These are phyloP conservation scores for Dryococelus australis DNA, from an alignment of 2,888 invertebrate species.

Conservation along the genomic window DNA sequence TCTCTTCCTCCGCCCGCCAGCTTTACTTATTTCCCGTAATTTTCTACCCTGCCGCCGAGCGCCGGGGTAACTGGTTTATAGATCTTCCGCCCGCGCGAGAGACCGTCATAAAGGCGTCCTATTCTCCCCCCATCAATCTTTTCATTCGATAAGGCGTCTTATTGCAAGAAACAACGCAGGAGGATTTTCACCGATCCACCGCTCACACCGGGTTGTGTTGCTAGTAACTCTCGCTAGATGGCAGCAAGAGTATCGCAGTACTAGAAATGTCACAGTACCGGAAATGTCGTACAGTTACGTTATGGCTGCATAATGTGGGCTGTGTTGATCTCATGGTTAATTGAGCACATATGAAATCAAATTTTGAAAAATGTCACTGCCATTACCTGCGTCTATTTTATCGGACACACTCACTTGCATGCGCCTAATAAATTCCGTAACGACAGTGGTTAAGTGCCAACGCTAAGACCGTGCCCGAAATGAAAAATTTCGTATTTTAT, in stretches of 20 bases:
- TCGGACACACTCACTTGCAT: too few species aligned
- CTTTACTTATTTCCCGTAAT: constrained; percentile 16
- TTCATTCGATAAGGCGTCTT: too few species aligned
- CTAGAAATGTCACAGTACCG: not conserved
- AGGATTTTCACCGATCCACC: not conserved
- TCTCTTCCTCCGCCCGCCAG: constrained; percentile 16
- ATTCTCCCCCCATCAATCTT: not conserved
- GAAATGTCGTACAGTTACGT: too few species aligned
- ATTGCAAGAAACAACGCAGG: not conserved
- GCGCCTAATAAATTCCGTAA: too few species aligned
- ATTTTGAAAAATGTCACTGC: too few species aligned
- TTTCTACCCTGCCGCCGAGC: constrained; percentile 10
- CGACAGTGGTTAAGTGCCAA: too few species aligned
- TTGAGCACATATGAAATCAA: too few species aligned
- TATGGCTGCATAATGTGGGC: too few species aligned
- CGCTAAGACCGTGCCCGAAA: too few species aligned
- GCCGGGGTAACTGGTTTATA: constrained; percentile 10
- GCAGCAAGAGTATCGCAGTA: not conserved
- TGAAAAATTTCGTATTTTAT: too few species aligned
- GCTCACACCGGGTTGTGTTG: not conserved
- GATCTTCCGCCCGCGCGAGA: not conserved
- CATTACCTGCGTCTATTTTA: too few species aligned
- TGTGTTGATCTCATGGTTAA: too few species aligned
- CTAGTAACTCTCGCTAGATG: not conserved
- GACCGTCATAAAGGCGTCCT: not conserved